Evolutionary conservation across 1,140 invertebrate genomes (phyloP).

Genomic region (Hypsibius dujardini): DNA sequence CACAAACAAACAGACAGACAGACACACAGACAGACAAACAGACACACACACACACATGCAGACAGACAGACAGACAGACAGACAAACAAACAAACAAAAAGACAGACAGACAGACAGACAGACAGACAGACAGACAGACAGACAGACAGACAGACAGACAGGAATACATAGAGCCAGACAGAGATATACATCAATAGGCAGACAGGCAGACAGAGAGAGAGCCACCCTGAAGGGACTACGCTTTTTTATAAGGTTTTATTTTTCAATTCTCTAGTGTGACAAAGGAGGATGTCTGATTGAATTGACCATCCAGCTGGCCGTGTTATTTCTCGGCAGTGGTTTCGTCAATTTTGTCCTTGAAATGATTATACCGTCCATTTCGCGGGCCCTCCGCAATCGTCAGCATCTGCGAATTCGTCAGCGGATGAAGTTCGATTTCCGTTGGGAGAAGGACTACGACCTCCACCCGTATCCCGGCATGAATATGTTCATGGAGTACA

Average conservation of each 20-base stretch:
- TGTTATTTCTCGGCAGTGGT: constrained; percentile 53
- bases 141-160: too few relatives aligned
- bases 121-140: too few relatives aligned
- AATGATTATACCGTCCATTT: constrained; percentile 38
- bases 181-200: too few relatives aligned
- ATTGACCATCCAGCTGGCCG: constrained; percentile 45
- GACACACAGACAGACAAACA: too few relatives aligned
- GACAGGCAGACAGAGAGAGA: too few relatives aligned
- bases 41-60: too few relatives aligned
- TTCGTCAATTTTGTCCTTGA: constrained; percentile 45
- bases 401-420: constrained; percentile 9
- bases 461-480: constrained; percentile 28
- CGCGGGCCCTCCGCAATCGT: neutral
- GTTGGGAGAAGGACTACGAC: constrained; percentile 32
- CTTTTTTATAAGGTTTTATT: constrained; percentile 10
- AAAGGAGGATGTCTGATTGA: constrained; percentile 48
- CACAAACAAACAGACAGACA: too few relatives aligned
- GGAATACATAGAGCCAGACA: too few relatives aligned
- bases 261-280: constrained; percentile 37
- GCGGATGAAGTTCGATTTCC: constrained; percentile 19
- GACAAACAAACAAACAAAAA: too few relatives aligned
- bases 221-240: too few relatives aligned
- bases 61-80: too few relatives aligned
- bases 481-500: constrained; percentile 32
- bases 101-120: too few relatives aligned